A percentile compares a stretch with the other conserved stretches of the same genome.
These are phyloP conservation scores for Rapana venosa DNA, from an alignment of 2,888 invertebrate genomes.

Conservation along the genomic window DNA sequence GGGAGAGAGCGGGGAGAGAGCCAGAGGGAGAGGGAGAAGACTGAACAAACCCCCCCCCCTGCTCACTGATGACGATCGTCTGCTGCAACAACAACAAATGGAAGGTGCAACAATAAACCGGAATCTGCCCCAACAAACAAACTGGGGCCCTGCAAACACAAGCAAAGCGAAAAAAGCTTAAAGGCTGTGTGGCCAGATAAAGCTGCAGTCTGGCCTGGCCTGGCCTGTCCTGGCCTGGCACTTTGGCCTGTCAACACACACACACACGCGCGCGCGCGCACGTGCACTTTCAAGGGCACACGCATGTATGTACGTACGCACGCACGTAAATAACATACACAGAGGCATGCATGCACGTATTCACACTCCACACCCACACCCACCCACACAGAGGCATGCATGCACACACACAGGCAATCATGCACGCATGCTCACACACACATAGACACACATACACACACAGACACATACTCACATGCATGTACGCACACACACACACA, in stretches of 20 bases:
- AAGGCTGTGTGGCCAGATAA: not conserved
- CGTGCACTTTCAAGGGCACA: not conserved
- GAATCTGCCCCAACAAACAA: not conserved
- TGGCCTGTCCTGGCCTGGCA: not conserved
- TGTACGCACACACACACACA: constrained; percentile 4
- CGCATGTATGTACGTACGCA: not conserved
- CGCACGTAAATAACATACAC: not conserved
- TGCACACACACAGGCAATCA: not conserved
- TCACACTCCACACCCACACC: not conserved
- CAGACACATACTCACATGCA: not conserved
- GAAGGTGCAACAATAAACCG: constrained; percentile 18
- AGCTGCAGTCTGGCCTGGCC: not conserved
- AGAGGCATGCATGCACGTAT: not conserved
- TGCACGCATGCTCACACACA: constrained; percentile 18
- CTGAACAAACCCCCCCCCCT: too few species aligned
- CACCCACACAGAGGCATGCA: not conserved
- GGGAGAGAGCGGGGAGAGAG: too few species aligned
- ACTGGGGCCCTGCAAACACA: not conserved
- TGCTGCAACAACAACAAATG: not conserved
- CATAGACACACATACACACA: constrained; percentile 26
- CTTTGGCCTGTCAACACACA: not conserved
- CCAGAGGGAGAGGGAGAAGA: too few species aligned
- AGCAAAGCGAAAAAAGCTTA: too few species aligned
- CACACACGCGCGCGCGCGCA: too few species aligned
- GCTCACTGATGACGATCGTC: not conserved